Percentiles rank a stretch among this genome's conserved stretches.
These are phyloP conservation scores for Hipposideros armiger DNA, from an alignment of 2,113 vertebrate genomes.

Conservation along the genomic window DNA sequence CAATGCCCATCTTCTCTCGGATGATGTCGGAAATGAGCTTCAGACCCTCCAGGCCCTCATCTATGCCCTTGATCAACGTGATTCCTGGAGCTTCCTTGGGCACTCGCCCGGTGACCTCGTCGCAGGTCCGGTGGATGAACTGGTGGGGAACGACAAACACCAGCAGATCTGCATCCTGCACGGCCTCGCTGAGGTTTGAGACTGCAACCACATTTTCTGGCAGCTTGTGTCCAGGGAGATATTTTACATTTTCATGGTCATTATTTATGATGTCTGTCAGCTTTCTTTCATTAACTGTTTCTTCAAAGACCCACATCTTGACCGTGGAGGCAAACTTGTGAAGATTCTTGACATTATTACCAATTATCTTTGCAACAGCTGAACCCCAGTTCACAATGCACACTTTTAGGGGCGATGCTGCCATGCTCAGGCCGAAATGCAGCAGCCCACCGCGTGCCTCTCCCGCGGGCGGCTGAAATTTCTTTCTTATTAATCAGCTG, in stretches of 20 bases:
- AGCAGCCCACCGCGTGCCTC: not conserved
- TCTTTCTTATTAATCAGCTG: not conserved
- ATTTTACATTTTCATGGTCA: slow-evolving; percentile 96
- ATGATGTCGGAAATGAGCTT: slow-evolving; percentile 96
- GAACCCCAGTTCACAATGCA: slow-evolving; percentile 96
- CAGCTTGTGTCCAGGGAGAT: slow-evolving; percentile 95
- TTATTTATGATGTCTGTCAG: slow-evolving; percentile 96
- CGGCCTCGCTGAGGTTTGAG: slow-evolving; percentile 90
- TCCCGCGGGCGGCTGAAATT: not conserved
- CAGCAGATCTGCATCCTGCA: slow-evolving; percentile 93
- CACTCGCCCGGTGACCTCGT: slow-evolving; percentile 92
- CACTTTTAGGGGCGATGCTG: slow-evolving; percentile 90
- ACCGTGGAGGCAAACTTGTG: slow-evolving; percentile 92
- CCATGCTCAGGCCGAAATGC: slow-evolving; percentile 79
- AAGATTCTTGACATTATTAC: slow-evolving; percentile 91
- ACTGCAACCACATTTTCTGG: slow-evolving; percentile 96
- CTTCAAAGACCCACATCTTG: slow-evolving; percentile 97
- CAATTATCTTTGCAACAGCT: slow-evolving; percentile 94
- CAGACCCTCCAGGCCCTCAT: slow-evolving; percentile 94
- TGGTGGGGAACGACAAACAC: slow-evolving; percentile 96
- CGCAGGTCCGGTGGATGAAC: slow-evolving; percentile 94
- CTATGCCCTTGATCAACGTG: slow-evolving; percentile 96
- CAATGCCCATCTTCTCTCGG: slow-evolving; percentile 95
- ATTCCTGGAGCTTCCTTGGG: slow-evolving; percentile 92
- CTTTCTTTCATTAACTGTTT: slow-evolving; percentile 93